Base-by-base conservation (phyloP, 2,888 invertebrate species). In the Byasa hedistus region DNA sequence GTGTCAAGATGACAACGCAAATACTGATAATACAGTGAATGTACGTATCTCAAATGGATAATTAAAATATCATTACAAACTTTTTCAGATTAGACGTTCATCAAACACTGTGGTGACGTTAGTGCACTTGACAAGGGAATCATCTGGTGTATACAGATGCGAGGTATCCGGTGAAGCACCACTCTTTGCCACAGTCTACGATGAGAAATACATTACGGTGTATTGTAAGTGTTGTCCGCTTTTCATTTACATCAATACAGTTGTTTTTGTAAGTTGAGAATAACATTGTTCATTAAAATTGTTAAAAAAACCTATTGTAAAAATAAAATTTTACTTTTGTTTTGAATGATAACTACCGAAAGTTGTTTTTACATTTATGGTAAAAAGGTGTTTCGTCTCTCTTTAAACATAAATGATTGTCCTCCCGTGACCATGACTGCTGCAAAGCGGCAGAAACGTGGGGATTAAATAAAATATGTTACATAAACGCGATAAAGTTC, bases 101-200 rank as follows among this genome's bases (percentile, higher is more conserved):
- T 93, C 94, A 27, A 93, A 92, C 75, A 93, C 92, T 65, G 89
- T 92, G 59, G 93, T 94, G 39, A 86, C 89, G 10, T 80, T 94
- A 69, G 82, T 86, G 52, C 83, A 87, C 32, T 80, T 94, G 68
- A 86, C 87, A 12, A 82, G 85, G 17, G 83, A 89, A 39, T 92
- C 93, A 3, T 85, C 91, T 7, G 94, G 93, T 0, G 72, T 82
- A 3, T 93, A 93, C 79, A 78, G 86, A 44, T 93, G 93, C 69
- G 93, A 93, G 73, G 92, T 93, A 2, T 90, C 92, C 1, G 93
- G 92, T 0, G 93, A 93, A 74, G 91, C 90, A 1, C 93, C 93
- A 0, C 82, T 80, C 36, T 93, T 93, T 75, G 79, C 82, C 65
- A 91, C 89, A 0, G 86, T 82, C 1, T 78, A 69, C 24, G 85